phyloP scores from a whole-genome alignment of 1,140 invertebrate genomes.

The Akabosia matsudoensis region DNA sequence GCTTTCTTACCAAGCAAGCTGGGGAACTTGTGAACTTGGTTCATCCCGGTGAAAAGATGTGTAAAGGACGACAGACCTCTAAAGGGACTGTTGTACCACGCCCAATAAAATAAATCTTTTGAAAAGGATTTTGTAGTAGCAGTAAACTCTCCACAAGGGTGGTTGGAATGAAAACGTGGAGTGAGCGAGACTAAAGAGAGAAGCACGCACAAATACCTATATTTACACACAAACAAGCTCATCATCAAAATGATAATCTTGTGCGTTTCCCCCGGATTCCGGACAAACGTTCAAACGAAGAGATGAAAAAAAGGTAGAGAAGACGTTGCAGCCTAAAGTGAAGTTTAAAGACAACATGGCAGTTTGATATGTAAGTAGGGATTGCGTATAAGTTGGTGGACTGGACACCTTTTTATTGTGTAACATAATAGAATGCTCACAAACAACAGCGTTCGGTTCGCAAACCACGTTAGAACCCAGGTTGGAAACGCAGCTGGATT shows the following conservation, averaged over 20 bases:
- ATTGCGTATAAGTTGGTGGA: too few relatives aligned
- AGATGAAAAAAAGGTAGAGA: not conserved
- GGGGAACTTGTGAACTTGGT: too few relatives aligned
- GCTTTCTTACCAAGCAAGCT: not conserved
- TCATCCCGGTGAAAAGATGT: not conserved
- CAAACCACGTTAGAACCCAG: not conserved
- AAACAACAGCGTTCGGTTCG: not conserved
- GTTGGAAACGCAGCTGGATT: not conserved
- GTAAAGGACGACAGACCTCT: not conserved
- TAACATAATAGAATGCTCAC: not conserved
- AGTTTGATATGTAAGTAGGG: too few relatives aligned
- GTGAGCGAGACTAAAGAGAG: not conserved
- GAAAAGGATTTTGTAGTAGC: not conserved
- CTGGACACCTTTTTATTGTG: not conserved
- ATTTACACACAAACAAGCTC: not conserved
- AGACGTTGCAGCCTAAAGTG: too few relatives aligned
- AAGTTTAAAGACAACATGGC: too few relatives aligned
- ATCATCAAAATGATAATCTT: not conserved
- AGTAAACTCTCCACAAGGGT: slow-evolving; percentile 1
- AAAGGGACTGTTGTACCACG: slow-evolving; percentile 11
- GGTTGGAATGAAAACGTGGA: not conserved
- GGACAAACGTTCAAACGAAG: not conserved
- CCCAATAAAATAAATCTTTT: slow-evolving; percentile 25
- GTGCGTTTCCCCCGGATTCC: not conserved
- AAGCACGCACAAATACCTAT: slow-evolving; percentile 1